Base-by-base conservation (phyloP, 2,797 vertebrate genomes). In the Diglossa cyanea region DNA sequence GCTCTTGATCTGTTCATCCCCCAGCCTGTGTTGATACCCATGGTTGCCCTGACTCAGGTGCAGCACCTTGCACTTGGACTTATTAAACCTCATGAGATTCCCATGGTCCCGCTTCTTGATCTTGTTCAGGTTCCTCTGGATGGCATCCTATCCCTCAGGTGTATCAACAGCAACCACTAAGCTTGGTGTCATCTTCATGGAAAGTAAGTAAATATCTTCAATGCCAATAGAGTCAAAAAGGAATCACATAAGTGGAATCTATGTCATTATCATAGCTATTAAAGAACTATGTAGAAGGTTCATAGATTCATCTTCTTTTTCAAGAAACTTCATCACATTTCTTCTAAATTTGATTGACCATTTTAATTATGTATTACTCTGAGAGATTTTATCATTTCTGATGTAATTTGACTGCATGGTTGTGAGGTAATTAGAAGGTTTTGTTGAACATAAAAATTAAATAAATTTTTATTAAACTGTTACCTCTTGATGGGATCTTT, bases 361-460 rank as follows among this genome's bases (percentile, higher is more conserved):
- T 60, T 88, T 86, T 63, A 87, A 83, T 75, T 74, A 50, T 35
- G 21, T 35, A 61, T 84, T 92, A 72, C 10, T 78, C 11, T 23
- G 50, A 92, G 62, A 40, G 7, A 17, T 67, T 78, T 92, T 63
- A 51, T 71, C 58, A 54, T 3, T 58, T 89, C 78, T 81, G 19
- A 53, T 50, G 7, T 65, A 45, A 78, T 93, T 78, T 45, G 89
- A 87, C 58, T 68, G 39, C 42, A 47, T 9, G 15, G 10, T 65
- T 84, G n/a, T 63, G n/a, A 89, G 30, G 66, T 80, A 88, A 84
- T 86, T 92, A 84, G 61, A 63, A 61, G 13, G 16, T 68, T 90
- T 84, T 63, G 26, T 88, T 88, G 50, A 90, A 75, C 17, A 68
- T 68, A 92, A 94, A 96, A 91, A 81, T 68, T 83, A 91, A 94